Evolutionary conservation across 2,113 vertebrate genomes (phyloP), one percentile per base, ranked within the genome.

Genomic region (Labeo catla): DNA sequence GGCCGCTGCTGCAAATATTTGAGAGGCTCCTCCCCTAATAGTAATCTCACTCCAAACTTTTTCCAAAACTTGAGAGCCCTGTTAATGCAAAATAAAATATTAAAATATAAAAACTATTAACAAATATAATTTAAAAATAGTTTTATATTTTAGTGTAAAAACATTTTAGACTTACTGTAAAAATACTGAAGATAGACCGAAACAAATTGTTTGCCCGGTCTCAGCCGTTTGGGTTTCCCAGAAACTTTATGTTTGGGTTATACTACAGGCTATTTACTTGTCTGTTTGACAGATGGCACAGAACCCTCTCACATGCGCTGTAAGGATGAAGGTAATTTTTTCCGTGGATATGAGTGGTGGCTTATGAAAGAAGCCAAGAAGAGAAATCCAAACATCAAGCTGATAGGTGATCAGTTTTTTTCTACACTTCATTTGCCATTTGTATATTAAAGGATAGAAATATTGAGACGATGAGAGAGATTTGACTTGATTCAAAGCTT

Each of bases 301-400:
- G 98, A 99, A 79, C 96, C 98, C 4, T 99, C 98, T 12, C 97
- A 99, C 90, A 99, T 98, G 98, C 98, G 96, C 90, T 96, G 96
- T 80, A 94, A 95, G 19, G 92, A 97, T 15, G 98, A 99, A 74
- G 95, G 97, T 91, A 97, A 98, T 92, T 99, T 96, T 91, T 98
- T 96, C 88, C 94, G 97, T 57, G 98, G 98, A 2, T 99, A 99
- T 54, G 98, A 99, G 81, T 99, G 98, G 98, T 99, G 98, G 98
- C 93, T 99, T 34, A 99, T 99, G 98, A 98, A 96, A 90, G 98
- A 99, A 89, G 98, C 98, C 47, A 99, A 98, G 94, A 98, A 95
- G 92, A 97, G 98, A 89, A 99, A 99, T 89, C 97, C 98, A 3
- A 83, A 95, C 50, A 98, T 99, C 89, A 98, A 92, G 49, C 95